Evolutionary conservation across 2,113 vertebrate genomes (phyloP).

Genomic region (Zosterops borbonicus): DNA sequence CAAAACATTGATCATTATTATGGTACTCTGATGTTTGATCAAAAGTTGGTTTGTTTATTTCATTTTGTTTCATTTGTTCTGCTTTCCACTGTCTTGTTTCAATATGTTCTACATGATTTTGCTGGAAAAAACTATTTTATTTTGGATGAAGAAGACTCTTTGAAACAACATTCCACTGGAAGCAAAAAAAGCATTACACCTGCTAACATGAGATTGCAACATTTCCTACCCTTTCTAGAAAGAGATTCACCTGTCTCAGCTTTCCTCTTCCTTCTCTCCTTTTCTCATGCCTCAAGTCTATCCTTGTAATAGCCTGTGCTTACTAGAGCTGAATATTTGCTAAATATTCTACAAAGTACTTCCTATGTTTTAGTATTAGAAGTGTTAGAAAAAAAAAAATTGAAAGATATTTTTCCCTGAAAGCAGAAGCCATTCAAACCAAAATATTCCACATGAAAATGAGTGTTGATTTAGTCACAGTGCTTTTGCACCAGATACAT

Average conservation of each 20-base stretch:
- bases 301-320: neutral
- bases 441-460: neutral
- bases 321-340: neutral
- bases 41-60: neutral
- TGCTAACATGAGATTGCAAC: neutral
- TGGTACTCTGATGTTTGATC: neutral
- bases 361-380: neutral
- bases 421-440: neutral
- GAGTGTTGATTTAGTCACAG: neutral
- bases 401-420: neutral
- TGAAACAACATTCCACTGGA: neutral
- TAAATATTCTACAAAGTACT: neutral
- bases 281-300: neutral
- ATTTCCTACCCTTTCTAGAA: neutral
- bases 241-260: neutral
- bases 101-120: neutral
- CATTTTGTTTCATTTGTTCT: neutral
- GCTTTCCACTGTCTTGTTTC: neutral
- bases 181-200: neutral
- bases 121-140: neutral
- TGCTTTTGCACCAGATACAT: neutral
- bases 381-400: accelerated
- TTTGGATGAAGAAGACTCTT: neutral
- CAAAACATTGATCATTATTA: neutral
- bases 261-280: neutral